Percentiles rank a stretch among this genome's conserved stretches.
Conservation (phyloP, 1,140 invertebrate species). For the Lepidurus apus region DNA sequence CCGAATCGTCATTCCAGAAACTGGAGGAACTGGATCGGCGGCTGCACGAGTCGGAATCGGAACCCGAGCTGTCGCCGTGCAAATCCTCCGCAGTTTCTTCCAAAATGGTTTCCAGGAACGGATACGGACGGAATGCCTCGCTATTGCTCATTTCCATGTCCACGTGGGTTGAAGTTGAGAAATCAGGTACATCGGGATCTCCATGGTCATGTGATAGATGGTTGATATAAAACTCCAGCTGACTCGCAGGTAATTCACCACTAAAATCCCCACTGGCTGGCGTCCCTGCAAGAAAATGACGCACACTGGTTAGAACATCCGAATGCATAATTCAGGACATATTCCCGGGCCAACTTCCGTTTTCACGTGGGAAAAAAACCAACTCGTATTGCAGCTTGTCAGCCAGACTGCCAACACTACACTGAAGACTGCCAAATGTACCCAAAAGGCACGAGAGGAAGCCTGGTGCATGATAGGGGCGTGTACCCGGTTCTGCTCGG, state of each 20-base stretch:
- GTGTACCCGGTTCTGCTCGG: constrained; percentile 13
- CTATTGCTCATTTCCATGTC: background rate
- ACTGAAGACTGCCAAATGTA: background rate
- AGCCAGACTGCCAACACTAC: background rate
- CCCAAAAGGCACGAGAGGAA: background rate
- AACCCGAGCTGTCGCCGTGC: constrained; percentile 25
- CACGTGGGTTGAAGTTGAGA: background rate
- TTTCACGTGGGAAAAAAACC: background rate
- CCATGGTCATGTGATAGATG: constrained; percentile 24
- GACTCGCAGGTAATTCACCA: constrained; percentile 5
- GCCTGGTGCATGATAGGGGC: background rate
- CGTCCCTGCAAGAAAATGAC: constrained; percentile 10
- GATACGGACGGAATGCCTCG: constrained; percentile 23
- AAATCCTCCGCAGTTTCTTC: constrained; percentile 33
- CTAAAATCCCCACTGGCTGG: background rate
- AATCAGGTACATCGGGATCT: background rate
- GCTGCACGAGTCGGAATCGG: constrained; percentile 23
- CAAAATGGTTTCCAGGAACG: constrained; percentile 31
- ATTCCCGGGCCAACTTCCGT: background rate
- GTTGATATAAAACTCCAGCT: constrained; percentile 33
- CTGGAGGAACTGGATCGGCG: constrained; percentile 30
- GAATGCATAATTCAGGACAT: constrained; percentile 1
- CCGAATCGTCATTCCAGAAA: constrained; percentile 15
- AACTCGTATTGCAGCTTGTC: background rate
- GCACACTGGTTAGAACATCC: constrained; percentile 9